Conservation (phyloP, 2,113 vertebrate species). For the Centropus unirufus region DNA sequence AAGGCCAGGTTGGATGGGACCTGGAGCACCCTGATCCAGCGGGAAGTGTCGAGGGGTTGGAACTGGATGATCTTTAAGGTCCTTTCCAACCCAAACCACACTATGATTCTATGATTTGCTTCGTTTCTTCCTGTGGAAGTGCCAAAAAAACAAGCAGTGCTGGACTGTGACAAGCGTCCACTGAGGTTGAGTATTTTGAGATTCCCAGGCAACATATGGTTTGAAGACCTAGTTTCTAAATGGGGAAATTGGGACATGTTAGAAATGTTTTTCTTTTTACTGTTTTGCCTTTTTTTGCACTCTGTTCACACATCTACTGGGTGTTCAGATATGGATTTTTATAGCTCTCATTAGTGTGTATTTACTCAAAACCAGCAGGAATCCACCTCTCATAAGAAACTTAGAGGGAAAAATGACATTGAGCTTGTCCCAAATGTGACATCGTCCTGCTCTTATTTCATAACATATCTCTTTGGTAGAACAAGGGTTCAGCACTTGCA, state of each 20-base stretch:
- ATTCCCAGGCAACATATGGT: conserved; percentile 50
- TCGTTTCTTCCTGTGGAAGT: neutral
- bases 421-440: neutral
- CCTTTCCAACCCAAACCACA: no score
- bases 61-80: no score
- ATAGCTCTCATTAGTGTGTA: neutral
- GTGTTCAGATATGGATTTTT: neutral
- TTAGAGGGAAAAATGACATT: neutral
- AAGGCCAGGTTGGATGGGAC: no score
- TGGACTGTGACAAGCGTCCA: neutral
- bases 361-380: neutral
- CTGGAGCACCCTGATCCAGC: no score
- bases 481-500: neutral
- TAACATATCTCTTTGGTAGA: neutral
- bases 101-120: neutral
- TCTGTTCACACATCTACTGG: neutral
- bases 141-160: neutral
- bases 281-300: neutral
- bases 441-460: neutral
- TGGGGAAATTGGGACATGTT: conserved; percentile 12
- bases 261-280: neutral
- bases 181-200: neutral
- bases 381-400: neutral
- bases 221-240: conserved; percentile 58
- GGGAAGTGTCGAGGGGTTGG: no score